Base-by-base conservation (phyloP, 2,888 invertebrate species). In the Phortica okadai region DNA sequence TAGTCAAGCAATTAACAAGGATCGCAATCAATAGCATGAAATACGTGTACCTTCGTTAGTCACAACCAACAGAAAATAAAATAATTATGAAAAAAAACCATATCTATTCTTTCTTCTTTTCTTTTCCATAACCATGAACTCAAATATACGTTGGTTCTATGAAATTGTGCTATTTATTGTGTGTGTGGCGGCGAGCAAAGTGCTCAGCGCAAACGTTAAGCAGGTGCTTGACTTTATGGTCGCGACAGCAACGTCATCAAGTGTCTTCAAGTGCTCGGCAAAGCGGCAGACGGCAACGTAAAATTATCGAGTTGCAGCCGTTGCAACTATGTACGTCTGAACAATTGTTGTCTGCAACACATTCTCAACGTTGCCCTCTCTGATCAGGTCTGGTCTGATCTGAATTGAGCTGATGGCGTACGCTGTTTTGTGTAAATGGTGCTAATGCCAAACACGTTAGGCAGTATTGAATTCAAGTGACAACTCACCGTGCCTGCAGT, bases 121-220 rank as follows among this genome's bases (percentile, higher is more conserved):
- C 33, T 33, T 33, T 33, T 33, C 3, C 33, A 33, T 33, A 62
- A 25, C 59, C 59, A 62, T 14, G 66, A 66, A n/a, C 14, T 66
- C 25, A 54, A 54, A 74, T 80, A 82, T 87, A 82, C 87, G 87
- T 84, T 85, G 82, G 84, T 88, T 78, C 74, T 78, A 82, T 62
- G 77, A 85, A 87, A 85, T 85, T 85, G 82, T 79, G 85, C 84
- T 87, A 85, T 87, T 85, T 85, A 82, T 62, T 14, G 21, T 62
- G 25, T 62, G 10, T 21, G 59, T 62, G 21, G 16, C 16, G 25
- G 10, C 59, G 6, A 21, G 59, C 59, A 16, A 25, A 25, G 59
- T 62, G 59, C 59, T 62, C 10, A 50, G 50, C 50, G 64, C 42
- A 11, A 8, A 80, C 79, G 79, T 78, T 85, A 84, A 79, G 80